These are phyloP conservation scores for Galemys pyrenaicus DNA, from an alignment of 2,113 vertebrate species.

Conservation along the genomic window DNA sequence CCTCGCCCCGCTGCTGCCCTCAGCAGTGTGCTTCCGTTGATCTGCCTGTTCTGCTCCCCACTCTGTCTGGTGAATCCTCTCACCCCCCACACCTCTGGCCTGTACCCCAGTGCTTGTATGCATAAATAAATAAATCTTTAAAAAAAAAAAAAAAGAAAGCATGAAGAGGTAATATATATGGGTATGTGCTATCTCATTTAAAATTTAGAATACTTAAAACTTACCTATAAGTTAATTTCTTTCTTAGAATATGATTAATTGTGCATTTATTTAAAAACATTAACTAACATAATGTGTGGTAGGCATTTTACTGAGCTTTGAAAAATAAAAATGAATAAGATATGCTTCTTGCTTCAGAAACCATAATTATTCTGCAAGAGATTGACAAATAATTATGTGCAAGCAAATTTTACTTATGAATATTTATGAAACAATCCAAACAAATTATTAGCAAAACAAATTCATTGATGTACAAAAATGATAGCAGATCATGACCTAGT, in stretches of 20 bases:
- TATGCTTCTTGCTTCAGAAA: constrained; percentile 48
- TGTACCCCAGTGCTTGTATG: too few relatives aligned
- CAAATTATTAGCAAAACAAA: constrained; percentile 70
- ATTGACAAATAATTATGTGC: constrained; percentile 61
- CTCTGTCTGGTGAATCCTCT: too few relatives aligned
- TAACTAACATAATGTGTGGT: constrained; percentile 31
- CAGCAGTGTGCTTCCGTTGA: too few relatives aligned
- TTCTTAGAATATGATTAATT: constrained; percentile 15
- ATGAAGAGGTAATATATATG: neutral
- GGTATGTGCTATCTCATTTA: neutral
- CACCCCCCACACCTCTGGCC: too few relatives aligned
- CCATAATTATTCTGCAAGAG: constrained; percentile 66
- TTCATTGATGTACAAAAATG: constrained; percentile 59
- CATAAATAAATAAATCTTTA: too few relatives aligned
- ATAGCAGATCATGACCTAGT: constrained; percentile 19
- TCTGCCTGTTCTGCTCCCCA: too few relatives aligned
- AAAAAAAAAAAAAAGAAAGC: too few relatives aligned
- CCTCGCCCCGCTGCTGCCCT: too few relatives aligned
- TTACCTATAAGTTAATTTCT: neutral
- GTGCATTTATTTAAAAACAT: constrained; percentile 29
- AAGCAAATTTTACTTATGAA: constrained; percentile 65
- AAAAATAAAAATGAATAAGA: constrained; percentile 59
- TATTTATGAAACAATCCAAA: constrained; percentile 71
- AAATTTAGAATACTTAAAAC: constrained; percentile 27
- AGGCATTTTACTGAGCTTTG: constrained; percentile 45